Evolutionary conservation across 2,888 invertebrate species (phyloP), one percentile per base, ranked within the genome.

Genomic region (Drosophila setosimentum): DNA sequence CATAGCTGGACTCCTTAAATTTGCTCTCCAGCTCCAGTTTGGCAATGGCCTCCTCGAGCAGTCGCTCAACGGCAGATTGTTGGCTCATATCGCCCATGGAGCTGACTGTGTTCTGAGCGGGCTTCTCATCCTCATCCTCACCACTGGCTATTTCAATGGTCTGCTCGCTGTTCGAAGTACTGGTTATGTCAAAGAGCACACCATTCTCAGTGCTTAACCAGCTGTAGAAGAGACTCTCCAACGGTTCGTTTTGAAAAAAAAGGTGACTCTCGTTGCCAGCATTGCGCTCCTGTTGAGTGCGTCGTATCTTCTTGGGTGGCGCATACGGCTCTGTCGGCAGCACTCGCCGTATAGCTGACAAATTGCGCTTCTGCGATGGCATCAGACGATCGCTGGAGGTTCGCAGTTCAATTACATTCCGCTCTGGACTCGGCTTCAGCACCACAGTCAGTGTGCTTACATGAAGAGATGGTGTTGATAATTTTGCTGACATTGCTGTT

Each of bases 231-330:
- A 93, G 85, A 30, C 77, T 80, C 61, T 92, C 92, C 29, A 92
- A 65, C 18, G 84, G 83, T 4, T 81, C 79, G 68, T 88, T 90
- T 65, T 87, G 86, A 78, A 92, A 90, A 80, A 92, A 85, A 37
- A 76, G 78, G 3, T 83, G 82, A 1, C 74, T 76, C 0, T 83
- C 82, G n/a, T 76, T 68, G 4, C 78, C 78, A 24, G 70, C 61
- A 4, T 8, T 8, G 30, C 88, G 82, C 62, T 92, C 92, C 45
- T 85, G 78, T 0, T 82, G 87, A 0, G 92, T 92, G 33, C 92
- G 91, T 4, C 92, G 82, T 29, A 92, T 92, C 61, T 93, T 92
- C 65, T 86, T 91, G 16, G 92, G 91, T 13, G 92, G 92, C 0
- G 91, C 92, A 76, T 87, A 91, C 0, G 90, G 83, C 37, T 93